These are phyloP conservation scores for Panurus biarmicus DNA, from an alignment of 2,113 vertebrate genomes.

Conservation along the genomic window DNA sequence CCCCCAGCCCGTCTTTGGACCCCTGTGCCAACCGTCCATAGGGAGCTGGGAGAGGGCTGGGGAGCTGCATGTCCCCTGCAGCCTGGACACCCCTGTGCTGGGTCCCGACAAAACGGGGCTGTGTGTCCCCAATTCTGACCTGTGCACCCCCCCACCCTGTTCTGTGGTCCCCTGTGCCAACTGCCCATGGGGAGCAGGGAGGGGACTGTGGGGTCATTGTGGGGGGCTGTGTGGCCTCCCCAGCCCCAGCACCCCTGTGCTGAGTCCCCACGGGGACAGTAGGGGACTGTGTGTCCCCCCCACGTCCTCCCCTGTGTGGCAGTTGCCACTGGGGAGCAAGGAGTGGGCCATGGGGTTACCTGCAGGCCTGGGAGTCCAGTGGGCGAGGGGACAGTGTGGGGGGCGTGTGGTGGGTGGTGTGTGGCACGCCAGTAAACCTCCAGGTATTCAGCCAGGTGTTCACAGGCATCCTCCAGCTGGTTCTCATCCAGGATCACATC, in stretches of 20 bases:
- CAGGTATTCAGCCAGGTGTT: slow-evolving; percentile 91
- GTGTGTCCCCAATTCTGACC: not conserved
- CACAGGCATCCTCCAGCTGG: slow-evolving; percentile 92
- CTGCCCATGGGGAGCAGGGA: not conserved
- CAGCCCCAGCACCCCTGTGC: no score
- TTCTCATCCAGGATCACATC: slow-evolving; percentile 96
- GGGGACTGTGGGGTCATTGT: not conserved
- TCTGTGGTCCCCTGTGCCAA: not conserved
- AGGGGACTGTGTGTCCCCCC: not conserved
- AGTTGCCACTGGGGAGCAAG: not conserved
- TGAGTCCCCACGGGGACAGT: not conserved
- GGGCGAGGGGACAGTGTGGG: slow-evolving; percentile 78
- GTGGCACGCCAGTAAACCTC: slow-evolving; percentile 95
- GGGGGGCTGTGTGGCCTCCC: not conserved
- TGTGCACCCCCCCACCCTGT: not conserved
- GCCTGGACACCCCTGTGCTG: not conserved
- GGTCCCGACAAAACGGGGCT: not conserved
- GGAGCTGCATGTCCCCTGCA: not conserved
- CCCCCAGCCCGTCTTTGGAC: not conserved
- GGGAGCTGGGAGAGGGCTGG: not conserved
- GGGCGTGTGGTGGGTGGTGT: slow-evolving; percentile 82
- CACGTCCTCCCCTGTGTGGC: no score
- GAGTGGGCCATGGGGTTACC: slow-evolving; percentile 51
- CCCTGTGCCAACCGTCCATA: accelerated
- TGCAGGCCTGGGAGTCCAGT: slow-evolving; percentile 85